Evolutionary conservation across 1,140 invertebrate species (phyloP), one percentile per base, ranked within the genome.

Genomic region (Muscidifurax raptorellus): DNA sequence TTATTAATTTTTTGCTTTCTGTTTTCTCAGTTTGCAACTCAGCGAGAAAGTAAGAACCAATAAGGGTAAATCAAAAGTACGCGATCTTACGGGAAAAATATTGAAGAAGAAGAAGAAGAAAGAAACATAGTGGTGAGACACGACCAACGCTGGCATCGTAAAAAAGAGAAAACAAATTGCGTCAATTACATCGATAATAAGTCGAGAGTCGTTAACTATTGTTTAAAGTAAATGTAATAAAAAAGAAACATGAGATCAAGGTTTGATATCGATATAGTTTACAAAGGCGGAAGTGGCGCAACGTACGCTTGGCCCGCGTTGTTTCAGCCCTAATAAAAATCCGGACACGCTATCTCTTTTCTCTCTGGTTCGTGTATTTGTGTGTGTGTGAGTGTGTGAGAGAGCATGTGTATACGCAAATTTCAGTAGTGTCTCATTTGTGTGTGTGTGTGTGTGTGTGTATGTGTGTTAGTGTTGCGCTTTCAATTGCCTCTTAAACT

Each of bases 161-260:
- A 28, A n/a, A 64, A 64, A 13, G 30, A 75, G 27, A 74, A 78
- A 84, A 84, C 75, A 64, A 59, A 67, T 88, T 90, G 77, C 85
- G 77, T 88, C 88, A 88, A 86, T 84, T 84, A 87, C 84, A 86
- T 89, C 86, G 84, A 89, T 82, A 78, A 44, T 74, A 78, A 69
- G 40, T 87, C 76, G 86, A 89, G 81, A 84, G 82, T 84, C 82
- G 86, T 89, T 89, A 88, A 89, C n/a, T n/a, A n/a, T 88, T 86
- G 87, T 89, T 89, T 88, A 89, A 89, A 84, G 87, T 90, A 90
- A 89, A 87, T 88, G 88, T 91, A 90, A 90, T 89, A 89, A 89
- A 83, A 59, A 84, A 84, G 83, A 90, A 89, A 89, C 88, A 90
- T 91, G 90, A 91, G 90, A 91, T 91, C 90, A 91, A 91, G 87